These are phyloP conservation scores for Ganaspis brasiliensis DNA, from an alignment of 2,888 invertebrate species.

Conservation along the genomic window DNA sequence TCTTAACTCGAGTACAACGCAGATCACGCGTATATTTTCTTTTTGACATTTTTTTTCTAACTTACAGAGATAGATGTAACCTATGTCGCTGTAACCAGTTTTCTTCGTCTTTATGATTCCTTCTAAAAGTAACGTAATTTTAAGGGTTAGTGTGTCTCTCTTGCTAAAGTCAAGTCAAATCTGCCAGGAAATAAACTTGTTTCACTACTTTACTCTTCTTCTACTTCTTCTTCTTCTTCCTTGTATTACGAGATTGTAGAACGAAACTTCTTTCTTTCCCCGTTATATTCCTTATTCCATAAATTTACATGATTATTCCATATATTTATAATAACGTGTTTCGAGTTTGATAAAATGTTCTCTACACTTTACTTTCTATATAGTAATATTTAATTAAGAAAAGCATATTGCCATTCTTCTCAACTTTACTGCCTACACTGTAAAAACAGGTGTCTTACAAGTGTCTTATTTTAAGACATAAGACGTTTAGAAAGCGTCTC, in stretches of 20 bases:
- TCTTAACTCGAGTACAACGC: slow-evolving; percentile 15
- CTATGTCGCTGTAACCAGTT: slow-evolving; percentile 14
- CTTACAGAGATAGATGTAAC: slow-evolving; percentile 10
- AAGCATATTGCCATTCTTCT: too few relatives aligned
- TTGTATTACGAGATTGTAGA: slow-evolving; percentile 1
- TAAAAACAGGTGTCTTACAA: too few relatives aligned
- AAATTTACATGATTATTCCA: slow-evolving; percentile 3
- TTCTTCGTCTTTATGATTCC: slow-evolving; percentile 29
- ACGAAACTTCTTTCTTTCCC: neutral
- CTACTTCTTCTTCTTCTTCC: neutral
- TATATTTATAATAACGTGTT: neutral
- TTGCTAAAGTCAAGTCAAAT: slow-evolving; percentile 6
- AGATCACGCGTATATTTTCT: slow-evolving; percentile 20
- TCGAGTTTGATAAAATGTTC: neutral
- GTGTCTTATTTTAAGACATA: too few relatives aligned
- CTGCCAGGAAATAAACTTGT: slow-evolving; percentile 23
- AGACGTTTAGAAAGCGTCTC: too few relatives aligned
- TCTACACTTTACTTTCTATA: neutral
- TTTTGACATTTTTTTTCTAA: neutral
- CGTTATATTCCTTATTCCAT: neutral
- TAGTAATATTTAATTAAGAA: too few relatives aligned
- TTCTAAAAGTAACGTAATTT: slow-evolving; percentile 31
- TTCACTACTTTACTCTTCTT: slow-evolving; percentile 10
- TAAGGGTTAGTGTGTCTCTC: slow-evolving; percentile 3
- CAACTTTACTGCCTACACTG: too few relatives aligned